Conservation (phyloP, 2,888 invertebrate genomes). For the Cheiracanthium punctorium region DNA sequence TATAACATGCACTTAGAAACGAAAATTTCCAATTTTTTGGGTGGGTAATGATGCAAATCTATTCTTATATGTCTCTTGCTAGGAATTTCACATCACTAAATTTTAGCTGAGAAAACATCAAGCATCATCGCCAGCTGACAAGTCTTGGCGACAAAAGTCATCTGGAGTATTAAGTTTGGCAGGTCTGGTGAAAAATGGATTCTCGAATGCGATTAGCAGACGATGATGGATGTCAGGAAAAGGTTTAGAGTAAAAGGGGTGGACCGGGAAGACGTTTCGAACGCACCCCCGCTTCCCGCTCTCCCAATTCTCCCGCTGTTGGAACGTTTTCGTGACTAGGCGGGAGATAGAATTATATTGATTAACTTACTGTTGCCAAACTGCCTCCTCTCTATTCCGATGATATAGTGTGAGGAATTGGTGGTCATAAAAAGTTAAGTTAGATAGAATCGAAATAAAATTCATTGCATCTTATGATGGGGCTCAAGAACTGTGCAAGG, state of each 20-base stretch:
- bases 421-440: background rate
- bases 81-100: background rate
- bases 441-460: background rate
- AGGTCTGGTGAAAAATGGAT: slow-evolving; percentile 67
- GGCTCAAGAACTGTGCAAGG: background rate
- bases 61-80: background rate
- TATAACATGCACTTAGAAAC: no score
- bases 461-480: background rate
- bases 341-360: slow-evolving; percentile 59
- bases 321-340: slow-evolving; percentile 61
- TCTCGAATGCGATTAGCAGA: slow-evolving; percentile 64
- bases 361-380: slow-evolving; percentile 33
- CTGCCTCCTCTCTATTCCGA: background rate
- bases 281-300: slow-evolving; percentile 5
- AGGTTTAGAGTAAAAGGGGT: slow-evolving; percentile 57
- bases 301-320: no score
- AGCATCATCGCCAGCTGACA: slow-evolving; percentile 42
- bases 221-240: slow-evolving; percentile 65
- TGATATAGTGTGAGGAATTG: background rate
- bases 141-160: slow-evolving; percentile 43
- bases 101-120: background rate
- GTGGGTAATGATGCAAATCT: background rate
- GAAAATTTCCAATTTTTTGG: background rate
- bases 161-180: slow-evolving; percentile 59
- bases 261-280: slow-evolving; percentile 15